Conservation (phyloP, 2,113 vertebrate species). For the Podilymbus podiceps region DNA sequence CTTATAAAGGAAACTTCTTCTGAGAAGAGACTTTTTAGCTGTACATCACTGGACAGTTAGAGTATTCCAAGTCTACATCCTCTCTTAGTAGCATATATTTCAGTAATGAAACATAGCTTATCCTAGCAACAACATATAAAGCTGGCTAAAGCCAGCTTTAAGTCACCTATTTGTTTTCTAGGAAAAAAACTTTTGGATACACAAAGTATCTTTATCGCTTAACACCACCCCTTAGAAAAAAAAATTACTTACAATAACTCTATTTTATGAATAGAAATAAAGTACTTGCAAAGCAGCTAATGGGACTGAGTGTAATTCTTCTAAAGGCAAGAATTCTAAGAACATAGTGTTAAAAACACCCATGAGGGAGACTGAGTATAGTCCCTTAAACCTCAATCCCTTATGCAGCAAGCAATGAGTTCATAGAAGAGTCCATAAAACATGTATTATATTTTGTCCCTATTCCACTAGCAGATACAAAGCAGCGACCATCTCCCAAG, state of each 20-base stretch:
- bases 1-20: not conserved
- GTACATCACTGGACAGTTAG: not conserved
- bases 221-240: not conserved
- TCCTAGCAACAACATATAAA: not conserved
- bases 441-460: not conserved
- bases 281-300: not conserved
- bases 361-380: not conserved
- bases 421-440: not conserved
- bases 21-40: not conserved
- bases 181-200: not conserved
- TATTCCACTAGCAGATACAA: not conserved
- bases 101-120: not conserved
- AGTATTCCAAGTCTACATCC: not conserved
- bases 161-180: not conserved
- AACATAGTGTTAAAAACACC: not conserved
- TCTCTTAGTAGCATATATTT: not conserved
- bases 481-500: not conserved
- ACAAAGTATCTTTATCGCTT: not conserved
- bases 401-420: not conserved
- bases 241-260: not conserved
- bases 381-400: not conserved
- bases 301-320: not conserved
- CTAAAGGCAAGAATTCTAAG: not conserved
- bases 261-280: not conserved
- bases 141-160: not conserved